Percentiles rank a stretch among this genome's conserved stretches.
Evolutionary conservation across 2,888 invertebrate species (phyloP).

Genomic region (Athrips mouffetella): DNA sequence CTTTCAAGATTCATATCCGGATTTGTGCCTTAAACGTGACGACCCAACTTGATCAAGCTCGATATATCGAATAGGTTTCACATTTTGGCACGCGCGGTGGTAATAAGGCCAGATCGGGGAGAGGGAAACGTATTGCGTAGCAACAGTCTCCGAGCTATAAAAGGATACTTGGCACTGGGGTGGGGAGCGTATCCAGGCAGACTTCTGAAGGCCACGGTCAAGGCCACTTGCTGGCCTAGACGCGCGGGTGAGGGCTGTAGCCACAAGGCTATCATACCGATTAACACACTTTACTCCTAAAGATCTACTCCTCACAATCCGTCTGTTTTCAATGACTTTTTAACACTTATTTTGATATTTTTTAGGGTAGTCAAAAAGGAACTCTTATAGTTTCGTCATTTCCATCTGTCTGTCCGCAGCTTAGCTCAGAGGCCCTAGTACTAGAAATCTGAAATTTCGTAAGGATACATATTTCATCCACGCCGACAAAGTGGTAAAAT

Average conservation of each 20-base stretch:
- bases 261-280: constrained; percentile 19
- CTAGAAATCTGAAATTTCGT: no score
- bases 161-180: constrained; percentile 13
- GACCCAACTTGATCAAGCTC: constrained; percentile 6
- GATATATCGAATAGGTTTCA: constrained; percentile 1
- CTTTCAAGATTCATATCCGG: constrained; percentile 5
- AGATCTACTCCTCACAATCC: no score
- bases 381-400: no score
- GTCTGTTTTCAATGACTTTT: no score
- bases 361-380: no score
- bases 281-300: constrained; percentile 32
- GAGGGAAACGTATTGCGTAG: background rate
- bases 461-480: no score
- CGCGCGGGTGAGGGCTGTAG: constrained; percentile 25
- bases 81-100: background rate
- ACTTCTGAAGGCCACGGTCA: constrained; percentile 24
- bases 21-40: background rate
- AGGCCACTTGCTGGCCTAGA: constrained; percentile 27
- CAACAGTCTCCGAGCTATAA: constrained; percentile 12
- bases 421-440: no score
- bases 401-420: no score
- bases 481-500: no score
- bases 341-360: no score
- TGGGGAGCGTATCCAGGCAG: constrained; percentile 19
- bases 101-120: background rate